phyloP scores from a whole-genome alignment of 2,113 vertebrate genomes.

The Colius striatus region DNA sequence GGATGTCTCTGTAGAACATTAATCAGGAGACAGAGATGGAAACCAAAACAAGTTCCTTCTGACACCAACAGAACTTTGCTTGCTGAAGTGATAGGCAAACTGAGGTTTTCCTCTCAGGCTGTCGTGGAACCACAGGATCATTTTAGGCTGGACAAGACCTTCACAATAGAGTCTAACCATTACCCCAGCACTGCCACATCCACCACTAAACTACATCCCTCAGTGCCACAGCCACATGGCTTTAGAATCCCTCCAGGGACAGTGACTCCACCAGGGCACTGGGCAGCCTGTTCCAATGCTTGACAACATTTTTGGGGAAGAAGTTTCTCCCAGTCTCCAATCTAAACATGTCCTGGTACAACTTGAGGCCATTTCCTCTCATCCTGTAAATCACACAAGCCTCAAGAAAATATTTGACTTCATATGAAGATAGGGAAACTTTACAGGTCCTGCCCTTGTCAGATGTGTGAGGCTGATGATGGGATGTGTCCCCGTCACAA shows the following conservation, averaged over 20 bases:
- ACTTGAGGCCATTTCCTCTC: not conserved
- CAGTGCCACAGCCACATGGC: no score
- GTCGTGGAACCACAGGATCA: no score
- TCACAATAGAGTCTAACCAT: no score
- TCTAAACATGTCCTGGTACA: no score
- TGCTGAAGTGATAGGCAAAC: not conserved
- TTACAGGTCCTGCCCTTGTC: not conserved
- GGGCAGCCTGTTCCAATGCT: no score
- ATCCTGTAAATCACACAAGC: not conserved
- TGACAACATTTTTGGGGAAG: no score
- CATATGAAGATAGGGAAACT: not conserved
- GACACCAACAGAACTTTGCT: not conserved
- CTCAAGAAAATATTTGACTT: not conserved
- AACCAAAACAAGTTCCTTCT: not conserved
- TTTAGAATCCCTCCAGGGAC: no score
- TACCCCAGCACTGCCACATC: no score
- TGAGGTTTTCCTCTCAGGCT: not conserved
- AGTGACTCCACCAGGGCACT: no score
- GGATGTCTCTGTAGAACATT: not conserved
- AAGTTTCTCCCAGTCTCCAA: no score
- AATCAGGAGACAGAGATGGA: not conserved
- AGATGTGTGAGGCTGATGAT: not conserved
- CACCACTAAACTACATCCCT: no score
- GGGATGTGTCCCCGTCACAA: not conserved
- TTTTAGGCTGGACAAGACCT: no score